Evolutionary conservation across 2,113 vertebrate genomes (phyloP).

Genomic region (Melanerpes aurifrons): DNA sequence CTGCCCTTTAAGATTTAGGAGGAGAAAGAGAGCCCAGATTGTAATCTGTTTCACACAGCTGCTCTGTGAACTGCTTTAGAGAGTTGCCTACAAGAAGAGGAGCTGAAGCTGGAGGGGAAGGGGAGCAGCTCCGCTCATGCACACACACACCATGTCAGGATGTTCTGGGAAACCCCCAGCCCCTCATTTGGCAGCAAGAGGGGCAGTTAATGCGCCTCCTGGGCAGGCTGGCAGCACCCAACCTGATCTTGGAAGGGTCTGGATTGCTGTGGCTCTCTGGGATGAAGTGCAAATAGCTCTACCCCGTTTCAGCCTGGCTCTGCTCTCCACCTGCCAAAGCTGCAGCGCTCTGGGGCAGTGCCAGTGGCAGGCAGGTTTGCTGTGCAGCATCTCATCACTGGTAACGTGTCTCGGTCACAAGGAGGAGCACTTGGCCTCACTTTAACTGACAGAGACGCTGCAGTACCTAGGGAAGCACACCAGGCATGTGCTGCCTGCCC

Average conservation of each 20-base stretch:
- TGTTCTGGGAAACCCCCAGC: background rate
- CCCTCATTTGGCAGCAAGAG: background rate
- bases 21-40: background rate
- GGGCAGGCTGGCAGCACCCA: background rate
- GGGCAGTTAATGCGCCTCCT: background rate
- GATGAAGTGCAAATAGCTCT: rapidly evolving
- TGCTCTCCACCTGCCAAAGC: background rate
- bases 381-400: rapidly evolving
- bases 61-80: background rate
- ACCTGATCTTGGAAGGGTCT: background rate
- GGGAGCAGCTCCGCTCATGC: background rate
- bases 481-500: background rate
- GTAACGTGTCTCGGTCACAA: background rate
- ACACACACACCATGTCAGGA: rapidly evolving
- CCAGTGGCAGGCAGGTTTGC: background rate
- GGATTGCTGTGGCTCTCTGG: background rate
- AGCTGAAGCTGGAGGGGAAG: background rate
- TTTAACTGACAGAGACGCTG: background rate
- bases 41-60: background rate
- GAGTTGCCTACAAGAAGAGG: background rate
- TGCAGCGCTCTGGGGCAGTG: background rate
- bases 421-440: slow-evolving; percentile 28
- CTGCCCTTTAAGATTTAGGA: background rate
- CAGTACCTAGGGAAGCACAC: background rate
- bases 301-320: background rate